A percentile compares a stretch with the other conserved stretches of the same genome.
Evolutionary conservation across 2,888 invertebrate species (phyloP).

Genomic region (Girardia tigrina): DNA sequence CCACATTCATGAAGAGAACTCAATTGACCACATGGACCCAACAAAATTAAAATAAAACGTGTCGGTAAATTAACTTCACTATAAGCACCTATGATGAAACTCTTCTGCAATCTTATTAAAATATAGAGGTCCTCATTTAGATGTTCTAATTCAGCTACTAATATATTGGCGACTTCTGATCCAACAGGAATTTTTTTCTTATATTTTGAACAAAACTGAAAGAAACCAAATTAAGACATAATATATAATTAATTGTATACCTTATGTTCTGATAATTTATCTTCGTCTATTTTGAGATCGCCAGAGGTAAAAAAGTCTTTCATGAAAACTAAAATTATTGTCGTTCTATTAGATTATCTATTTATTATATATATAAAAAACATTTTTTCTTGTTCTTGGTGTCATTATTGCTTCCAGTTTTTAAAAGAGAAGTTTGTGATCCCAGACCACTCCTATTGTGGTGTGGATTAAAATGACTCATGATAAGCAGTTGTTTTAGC

Average conservation of each 20-base stretch:
- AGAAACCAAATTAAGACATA: not conserved
- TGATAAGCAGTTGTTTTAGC: not conserved
- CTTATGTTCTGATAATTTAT: not conserved
- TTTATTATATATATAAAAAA: too few species aligned
- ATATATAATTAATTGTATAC: not conserved
- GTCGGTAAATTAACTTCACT: slow-evolving; percentile 81
- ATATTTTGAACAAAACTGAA: slow-evolving; percentile 8
- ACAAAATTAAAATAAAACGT: slow-evolving; percentile 59
- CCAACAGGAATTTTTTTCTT: slow-evolving; percentile 64
- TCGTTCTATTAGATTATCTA: too few species aligned
- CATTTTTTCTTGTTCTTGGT: not conserved
- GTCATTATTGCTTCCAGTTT: not conserved
- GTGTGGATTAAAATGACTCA: not conserved
- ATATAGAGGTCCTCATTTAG: slow-evolving; percentile 78
- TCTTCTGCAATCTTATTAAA: slow-evolving; percentile 74
- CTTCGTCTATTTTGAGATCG: not conserved
- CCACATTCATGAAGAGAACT: slow-evolving; percentile 26
- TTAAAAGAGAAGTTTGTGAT: not conserved
- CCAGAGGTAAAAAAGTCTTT: too few species aligned
- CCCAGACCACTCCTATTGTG: not conserved
- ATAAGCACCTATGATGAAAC: slow-evolving; percentile 75
- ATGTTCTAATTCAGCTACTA: slow-evolving; percentile 91
- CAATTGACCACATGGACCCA: not conserved
- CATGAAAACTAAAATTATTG: too few species aligned
- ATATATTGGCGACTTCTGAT: slow-evolving; percentile 87